Conservation (phyloP, 1,140 invertebrate genomes). For the Diorhabda carinulata region DNA sequence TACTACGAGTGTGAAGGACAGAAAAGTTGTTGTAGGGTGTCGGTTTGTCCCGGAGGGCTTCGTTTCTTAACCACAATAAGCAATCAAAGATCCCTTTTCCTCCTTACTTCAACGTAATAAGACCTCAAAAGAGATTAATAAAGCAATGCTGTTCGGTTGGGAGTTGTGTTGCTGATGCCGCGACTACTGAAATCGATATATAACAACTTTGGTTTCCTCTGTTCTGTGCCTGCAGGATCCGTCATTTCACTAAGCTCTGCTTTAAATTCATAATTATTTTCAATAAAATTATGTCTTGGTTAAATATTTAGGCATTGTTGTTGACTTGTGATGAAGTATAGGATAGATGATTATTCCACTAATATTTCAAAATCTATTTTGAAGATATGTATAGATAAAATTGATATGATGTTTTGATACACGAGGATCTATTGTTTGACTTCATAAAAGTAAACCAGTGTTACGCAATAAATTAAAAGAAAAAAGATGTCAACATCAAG, state of each 20-base stretch:
- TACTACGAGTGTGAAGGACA: constrained; percentile 4
- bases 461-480: too few relatives aligned
- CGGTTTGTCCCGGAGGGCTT: constrained; percentile 10
- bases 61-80: constrained; percentile 15
- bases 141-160: constrained; percentile 12
- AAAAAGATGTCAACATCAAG: too few relatives aligned
- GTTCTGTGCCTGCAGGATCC: background rate
- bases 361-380: too few relatives aligned
- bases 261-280: background rate
- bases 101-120: constrained; percentile 12
- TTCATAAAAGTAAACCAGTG: too few relatives aligned
- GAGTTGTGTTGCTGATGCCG: constrained; percentile 4
- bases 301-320: too few relatives aligned
- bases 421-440: too few relatives aligned
- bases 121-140: constrained; percentile 17
- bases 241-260: background rate
- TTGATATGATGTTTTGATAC: too few relatives aligned
- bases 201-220: background rate
- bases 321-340: too few relatives aligned
- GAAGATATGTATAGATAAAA: too few relatives aligned
- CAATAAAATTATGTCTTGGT: background rate
- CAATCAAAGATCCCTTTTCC: constrained; percentile 16
- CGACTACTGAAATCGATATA: background rate
- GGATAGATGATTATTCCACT: too few relatives aligned
- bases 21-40: constrained; percentile 1